Evolutionary conservation across 2,113 vertebrate genomes (phyloP), one percentile per base, ranked within the genome.

Genomic region (Murina feae): DNA sequence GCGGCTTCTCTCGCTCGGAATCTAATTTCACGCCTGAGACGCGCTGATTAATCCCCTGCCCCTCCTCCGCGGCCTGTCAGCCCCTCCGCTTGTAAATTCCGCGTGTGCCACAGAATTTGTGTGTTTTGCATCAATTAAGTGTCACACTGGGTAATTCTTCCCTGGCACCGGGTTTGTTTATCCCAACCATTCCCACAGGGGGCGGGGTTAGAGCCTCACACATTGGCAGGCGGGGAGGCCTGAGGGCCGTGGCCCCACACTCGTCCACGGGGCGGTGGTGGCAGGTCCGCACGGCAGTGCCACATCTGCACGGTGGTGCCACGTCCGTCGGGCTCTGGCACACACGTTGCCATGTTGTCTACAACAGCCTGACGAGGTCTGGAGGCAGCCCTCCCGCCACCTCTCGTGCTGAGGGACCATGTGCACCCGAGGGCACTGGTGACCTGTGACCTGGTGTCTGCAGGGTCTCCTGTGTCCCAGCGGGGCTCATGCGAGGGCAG

Each of bases 21-120:
- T 98, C 98, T 98, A 98, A 98, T 98, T 98, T 98, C 98, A 98
- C 96, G 97, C 98, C 98, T 98, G 98, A 98, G 98, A 97, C 97
- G 97, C 96, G 28, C 97, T 97, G 97, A 98, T 98, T 98, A 98
- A 98, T 98, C 98, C 97, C 96, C 97, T 12, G 1, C 90, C 93
- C 97, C 89, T 96, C 95, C 96, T 81, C 93, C 84, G 87, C 96
- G 88, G 42, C 97, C 95, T 55, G 91, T 92, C 83, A 80, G 96
- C 97, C 97, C 92, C 94, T 97, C 93, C 18, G 92, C 98, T 98
- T 98, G 97, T 98, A 97, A 97, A 98, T 98, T 98, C 97, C 96
- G 97, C 30, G 93, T 91, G 96, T 97, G 96, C 97, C 97, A 97
- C 75, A 13, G 97, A 98, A 98, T 98, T 97, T 98, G 98, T 98